Base-by-base conservation (phyloP, 2,888 invertebrate species). In the Pseudanteris insignis region DNA sequence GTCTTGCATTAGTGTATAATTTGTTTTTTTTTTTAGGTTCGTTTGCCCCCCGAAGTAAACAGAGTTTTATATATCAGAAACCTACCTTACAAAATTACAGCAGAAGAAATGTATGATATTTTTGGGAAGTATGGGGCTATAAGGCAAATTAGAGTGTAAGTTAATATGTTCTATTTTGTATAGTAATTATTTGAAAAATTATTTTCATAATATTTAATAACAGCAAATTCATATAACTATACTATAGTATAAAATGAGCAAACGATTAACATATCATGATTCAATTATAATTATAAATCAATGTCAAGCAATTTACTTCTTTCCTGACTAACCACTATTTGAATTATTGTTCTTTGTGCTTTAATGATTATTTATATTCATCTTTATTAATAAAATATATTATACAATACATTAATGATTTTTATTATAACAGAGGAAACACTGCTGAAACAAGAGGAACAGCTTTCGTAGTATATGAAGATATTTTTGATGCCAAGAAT, bases 91-190 rank as follows among this genome's bases (percentile, higher is more conserved):
- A 99, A 99, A 85, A 99, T 99, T 69, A 97, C 97, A 38, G 95
- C 94, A 3, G 99, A 99, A 81, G 99, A 99, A 87, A 99, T 99
- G 98, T 99, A 99, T 78, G 99, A 99, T 82, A 99, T 99, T 65
- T 99, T 99, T 85, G 99, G 99, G 10, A 99, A 99, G 84, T 99
- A 98, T 83, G 99, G 99, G 70, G 98, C 99, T 2, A 98, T 99
- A 66, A 83, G 99, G 70, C 99, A 99, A 83, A 99, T 99, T 61
- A 84, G 99, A 82, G 94, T 97, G 95, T 95, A 86, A 88, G 92
- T 86, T n/a, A n/a, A n/a, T n/a, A n/a, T n/a, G n/a, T n/a, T n/a
- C n/a, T n/a, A n/a, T n/a, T n/a, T n/a, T n/a, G n/a, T n/a, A n/a
- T n/a, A n/a, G n/a, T n/a, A n/a, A n/a, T n/a, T n/a, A n/a, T n/a